These are phyloP conservation scores for Drymonia ruficornis DNA, from an alignment of 2,888 invertebrate species.

Conservation along the genomic window DNA sequence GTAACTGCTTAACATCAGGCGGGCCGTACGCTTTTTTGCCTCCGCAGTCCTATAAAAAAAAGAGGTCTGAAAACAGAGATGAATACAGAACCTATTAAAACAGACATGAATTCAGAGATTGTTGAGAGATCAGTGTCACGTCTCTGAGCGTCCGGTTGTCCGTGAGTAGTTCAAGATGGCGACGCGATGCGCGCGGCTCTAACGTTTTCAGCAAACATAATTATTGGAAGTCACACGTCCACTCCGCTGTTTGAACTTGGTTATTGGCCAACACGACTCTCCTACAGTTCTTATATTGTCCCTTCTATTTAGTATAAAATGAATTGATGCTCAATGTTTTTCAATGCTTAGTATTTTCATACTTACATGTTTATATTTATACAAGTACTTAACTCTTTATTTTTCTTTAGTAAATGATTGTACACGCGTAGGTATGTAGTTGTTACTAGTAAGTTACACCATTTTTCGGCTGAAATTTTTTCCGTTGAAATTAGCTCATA, in stretches of 20 bases:
- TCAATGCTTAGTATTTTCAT: slow-evolving; percentile 43
- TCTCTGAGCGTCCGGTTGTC: slow-evolving; percentile 24
- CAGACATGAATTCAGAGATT: too few species aligned
- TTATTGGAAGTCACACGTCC: slow-evolving; percentile 81
- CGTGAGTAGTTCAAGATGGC: slow-evolving; percentile 61
- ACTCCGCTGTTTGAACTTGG: slow-evolving; percentile 65
- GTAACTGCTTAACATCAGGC: too few species aligned
- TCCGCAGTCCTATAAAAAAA: too few species aligned
- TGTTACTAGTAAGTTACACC: not conserved
- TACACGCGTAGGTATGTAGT: not conserved
- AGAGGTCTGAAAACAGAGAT: too few species aligned
- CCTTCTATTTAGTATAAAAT: slow-evolving; percentile 51
- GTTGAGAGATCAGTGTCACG: not conserved
- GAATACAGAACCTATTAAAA: too few species aligned
- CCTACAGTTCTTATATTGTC: slow-evolving; percentile 51
- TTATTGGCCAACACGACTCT: slow-evolving; percentile 67
- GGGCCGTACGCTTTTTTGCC: too few species aligned
- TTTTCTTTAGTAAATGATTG: slow-evolving; percentile 18
- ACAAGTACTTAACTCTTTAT: slow-evolving; percentile 25
- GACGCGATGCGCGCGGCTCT: slow-evolving; percentile 44
- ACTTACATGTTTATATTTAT: slow-evolving; percentile 38
- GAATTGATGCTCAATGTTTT: slow-evolving; percentile 46
- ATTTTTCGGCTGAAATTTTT: too few species aligned
- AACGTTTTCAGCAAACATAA: slow-evolving; percentile 79
- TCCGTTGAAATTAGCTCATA: too few species aligned